Conservation (phyloP, 2,888 invertebrate species). For the Nomada hirtipes region DNA sequence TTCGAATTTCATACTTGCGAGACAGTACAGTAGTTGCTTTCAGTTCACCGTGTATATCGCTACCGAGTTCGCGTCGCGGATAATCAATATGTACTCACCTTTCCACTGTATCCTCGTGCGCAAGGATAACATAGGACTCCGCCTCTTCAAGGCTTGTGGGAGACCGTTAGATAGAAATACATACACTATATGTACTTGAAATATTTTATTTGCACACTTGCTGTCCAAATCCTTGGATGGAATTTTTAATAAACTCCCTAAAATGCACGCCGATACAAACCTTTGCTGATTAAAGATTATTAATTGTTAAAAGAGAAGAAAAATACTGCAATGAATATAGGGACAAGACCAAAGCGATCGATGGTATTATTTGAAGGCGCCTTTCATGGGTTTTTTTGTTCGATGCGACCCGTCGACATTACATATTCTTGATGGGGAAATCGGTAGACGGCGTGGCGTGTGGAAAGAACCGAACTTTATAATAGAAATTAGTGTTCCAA, state of each 20-base stretch:
- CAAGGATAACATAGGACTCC: slow-evolving; percentile 53
- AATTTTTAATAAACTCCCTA: no score
- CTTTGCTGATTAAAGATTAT: no score
- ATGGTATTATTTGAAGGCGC: slow-evolving; percentile 53
- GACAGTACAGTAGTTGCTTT: not conserved
- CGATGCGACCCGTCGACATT: not conserved
- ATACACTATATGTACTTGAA: not conserved
- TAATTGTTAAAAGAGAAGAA: no score
- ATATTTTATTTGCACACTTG: not conserved
- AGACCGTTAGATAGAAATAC: slow-evolving; percentile 35
- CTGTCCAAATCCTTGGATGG: no score
- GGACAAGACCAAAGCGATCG: slow-evolving; percentile 50
- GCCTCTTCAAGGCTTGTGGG: slow-evolving; percentile 27
- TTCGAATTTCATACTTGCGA: not conserved
- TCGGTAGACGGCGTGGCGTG: not conserved
- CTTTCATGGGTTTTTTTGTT: slow-evolving; percentile 12
- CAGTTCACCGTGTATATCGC: not conserved
- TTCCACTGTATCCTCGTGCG: slow-evolving; percentile 46
- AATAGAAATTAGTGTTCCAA: slow-evolving; percentile 42
- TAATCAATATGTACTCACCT: slow-evolving; percentile 61
- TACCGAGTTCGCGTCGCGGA: slow-evolving; percentile 22
- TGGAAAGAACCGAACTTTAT: slow-evolving; percentile 25
- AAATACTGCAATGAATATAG: slow-evolving; percentile 21
- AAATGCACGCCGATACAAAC: no score
- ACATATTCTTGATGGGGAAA: slow-evolving; percentile 21